Base-by-base conservation (phyloP, 2,113 vertebrate genomes). In the Clarias magur region DNA sequence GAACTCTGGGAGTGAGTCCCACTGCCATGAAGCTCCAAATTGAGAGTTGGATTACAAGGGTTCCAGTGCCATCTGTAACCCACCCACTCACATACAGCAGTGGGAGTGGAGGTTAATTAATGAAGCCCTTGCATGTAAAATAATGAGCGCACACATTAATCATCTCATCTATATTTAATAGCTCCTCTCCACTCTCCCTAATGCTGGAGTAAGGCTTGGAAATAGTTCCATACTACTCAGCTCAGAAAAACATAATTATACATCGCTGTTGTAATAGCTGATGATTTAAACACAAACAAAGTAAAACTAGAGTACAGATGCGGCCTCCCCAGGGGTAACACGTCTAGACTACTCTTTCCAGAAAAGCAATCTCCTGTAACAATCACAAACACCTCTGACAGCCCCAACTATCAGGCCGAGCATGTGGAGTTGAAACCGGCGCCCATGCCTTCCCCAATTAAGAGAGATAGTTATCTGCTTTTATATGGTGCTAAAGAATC, bases 151-250 rank as follows among this genome's bases (percentile, higher is more conserved):
- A 88, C 91, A 90, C 90, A 93, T 93, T 91, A 91, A 94, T 92
- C 90, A 93, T 91, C 88, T 90, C 90, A 90, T 92, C 83, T 92
- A 90, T 89, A 88, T 93, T 93, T 91, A 90, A 93, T 91, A 88
- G 85, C 80, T 78, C 78, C 76, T 88, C 89, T 48, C 63, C 15
- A 75, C 82, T 84, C 76, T 75, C 10, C 65, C 56, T 17, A 84
- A 85, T 21, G 54, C 57, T 60, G 67, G 53, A 62, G 60, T 48
- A 60, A 54, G 2, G 30, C 79, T 63, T 30, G 80, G 53, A 23
- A 82, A 84, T 76, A 53, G 34, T 59, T 65, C 30, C 25, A 67
- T 76, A 75, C 65, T 82, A 59, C 65, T 88, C n/a, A 10, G 53
- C 15, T 78, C 38, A 84, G 59, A 48, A 83, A 19, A 21, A 72